phyloP scores from a whole-genome alignment of 2,797 vertebrate genomes.

The Allochrocebus solatus region DNA sequence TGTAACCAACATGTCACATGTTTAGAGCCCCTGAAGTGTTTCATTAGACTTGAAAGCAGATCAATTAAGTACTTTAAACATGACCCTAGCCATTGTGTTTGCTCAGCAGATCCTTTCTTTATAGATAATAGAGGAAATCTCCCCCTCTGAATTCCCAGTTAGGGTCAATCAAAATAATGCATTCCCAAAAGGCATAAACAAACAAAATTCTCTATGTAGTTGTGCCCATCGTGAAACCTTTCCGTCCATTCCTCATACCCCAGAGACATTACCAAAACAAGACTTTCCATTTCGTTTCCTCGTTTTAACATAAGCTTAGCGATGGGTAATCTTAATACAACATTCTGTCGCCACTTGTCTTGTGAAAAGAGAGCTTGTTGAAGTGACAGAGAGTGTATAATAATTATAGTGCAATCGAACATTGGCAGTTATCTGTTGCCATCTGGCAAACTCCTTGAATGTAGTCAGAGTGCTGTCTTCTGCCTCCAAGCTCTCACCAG shows the following conservation, averaged over 20 bases:
- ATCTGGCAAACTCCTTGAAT: conserved; percentile 66
- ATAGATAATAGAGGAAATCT: not conserved
- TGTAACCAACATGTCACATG: not conserved
- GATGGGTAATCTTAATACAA: conserved; percentile 46
- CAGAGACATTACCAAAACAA: not conserved
- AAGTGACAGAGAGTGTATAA: conserved; percentile 64
- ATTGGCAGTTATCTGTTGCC: conserved; percentile 51
- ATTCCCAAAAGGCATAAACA: conserved; percentile 1
- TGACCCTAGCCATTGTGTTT: not conserved
- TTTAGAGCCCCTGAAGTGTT: not conserved
- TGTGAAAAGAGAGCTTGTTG: conserved; percentile 59
- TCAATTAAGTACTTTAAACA: not conserved
- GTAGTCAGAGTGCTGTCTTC: conserved; percentile 69
- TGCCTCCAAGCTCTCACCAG: conserved; percentile 46
- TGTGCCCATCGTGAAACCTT: not conserved
- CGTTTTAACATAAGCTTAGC: conserved; percentile 22
- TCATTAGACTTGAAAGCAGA: not conserved
- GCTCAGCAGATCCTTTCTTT: not conserved
- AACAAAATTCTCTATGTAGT: not conserved
- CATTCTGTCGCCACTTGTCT: conserved; percentile 48
- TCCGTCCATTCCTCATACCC: not conserved
- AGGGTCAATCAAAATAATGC: not conserved
- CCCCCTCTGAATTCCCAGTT: not conserved
- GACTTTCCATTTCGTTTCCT: conserved; percentile 40
- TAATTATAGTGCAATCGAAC: conserved; percentile 66